Conservation (phyloP, 2,113 vertebrate genomes). For the Hiodon tergisus region DNA sequence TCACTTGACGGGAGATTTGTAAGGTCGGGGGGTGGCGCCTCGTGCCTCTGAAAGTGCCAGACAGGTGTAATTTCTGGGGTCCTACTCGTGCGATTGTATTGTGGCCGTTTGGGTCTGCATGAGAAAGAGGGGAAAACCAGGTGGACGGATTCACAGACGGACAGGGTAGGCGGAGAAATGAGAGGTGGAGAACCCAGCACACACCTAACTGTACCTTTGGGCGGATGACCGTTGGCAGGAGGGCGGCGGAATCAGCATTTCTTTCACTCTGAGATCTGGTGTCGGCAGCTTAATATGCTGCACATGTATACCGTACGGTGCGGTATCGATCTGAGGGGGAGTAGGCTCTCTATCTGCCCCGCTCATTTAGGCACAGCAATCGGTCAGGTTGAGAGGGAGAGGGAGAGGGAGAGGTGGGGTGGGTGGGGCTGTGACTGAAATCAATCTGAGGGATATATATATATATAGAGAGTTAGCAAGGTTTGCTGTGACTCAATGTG, state of each 20-base stretch:
- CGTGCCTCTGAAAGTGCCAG: background rate
- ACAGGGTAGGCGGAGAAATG: background rate
- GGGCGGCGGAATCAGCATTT: background rate
- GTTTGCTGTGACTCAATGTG: too few relatives aligned
- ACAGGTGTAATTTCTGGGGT: constrained; percentile 6
- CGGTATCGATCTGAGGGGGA: constrained; percentile 3
- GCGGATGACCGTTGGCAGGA: too few relatives aligned
- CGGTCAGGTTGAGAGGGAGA: background rate
- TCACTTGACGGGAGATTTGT: background rate
- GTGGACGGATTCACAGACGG: background rate
- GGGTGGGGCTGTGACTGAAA: too few relatives aligned
- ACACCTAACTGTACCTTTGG: background rate
- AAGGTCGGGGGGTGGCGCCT: background rate
- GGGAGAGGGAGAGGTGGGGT: background rate
- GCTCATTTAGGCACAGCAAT: background rate
- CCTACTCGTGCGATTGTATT: background rate
- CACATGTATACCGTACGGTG: background rate
- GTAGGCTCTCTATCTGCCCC: background rate
- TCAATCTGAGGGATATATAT: constrained; percentile 34
- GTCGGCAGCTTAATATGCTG: background rate
- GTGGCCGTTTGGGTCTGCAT: background rate
- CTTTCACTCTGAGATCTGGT: background rate
- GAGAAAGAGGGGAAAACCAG: background rate
- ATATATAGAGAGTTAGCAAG: constrained; percentile 31
- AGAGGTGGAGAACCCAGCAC: background rate